Evolutionary conservation across 2,888 invertebrate genomes (phyloP).

Genomic region (Pristionchus japonicus): DNA sequence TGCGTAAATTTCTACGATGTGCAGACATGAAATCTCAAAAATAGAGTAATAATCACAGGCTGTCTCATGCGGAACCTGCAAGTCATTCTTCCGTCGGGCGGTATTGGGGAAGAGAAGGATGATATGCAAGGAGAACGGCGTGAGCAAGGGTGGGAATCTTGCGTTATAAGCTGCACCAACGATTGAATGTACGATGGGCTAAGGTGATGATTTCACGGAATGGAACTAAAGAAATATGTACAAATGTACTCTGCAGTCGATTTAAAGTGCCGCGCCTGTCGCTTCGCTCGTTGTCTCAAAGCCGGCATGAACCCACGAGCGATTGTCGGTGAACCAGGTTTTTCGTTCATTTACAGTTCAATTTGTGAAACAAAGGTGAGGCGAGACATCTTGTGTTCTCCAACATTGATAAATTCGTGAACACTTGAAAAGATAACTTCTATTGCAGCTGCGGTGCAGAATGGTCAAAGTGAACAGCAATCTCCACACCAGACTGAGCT

Average conservation of each 20-base stretch:
- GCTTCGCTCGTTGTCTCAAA: slow-evolving; percentile 75
- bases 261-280: slow-evolving; percentile 75
- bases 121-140: not conserved
- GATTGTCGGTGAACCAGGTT: not conserved
- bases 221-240: too few relatives aligned
- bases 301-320: slow-evolving; percentile 75
- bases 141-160: not conserved
- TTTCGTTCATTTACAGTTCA: too few relatives aligned
- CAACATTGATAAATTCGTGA: too few relatives aligned
- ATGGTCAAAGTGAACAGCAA: not conserved
- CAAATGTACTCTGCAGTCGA: not conserved
- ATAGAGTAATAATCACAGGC: not conserved
- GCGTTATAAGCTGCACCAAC: too few relatives aligned
- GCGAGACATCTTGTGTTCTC: too few relatives aligned
- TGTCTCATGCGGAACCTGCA: not conserved
- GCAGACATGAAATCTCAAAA: too few relatives aligned
- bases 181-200: too few relatives aligned
- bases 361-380: too few relatives aligned
- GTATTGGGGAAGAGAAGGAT: not conserved
- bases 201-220: too few relatives aligned
- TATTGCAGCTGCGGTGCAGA: too few relatives aligned
- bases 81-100: not conserved
- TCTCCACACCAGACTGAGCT: not conserved
- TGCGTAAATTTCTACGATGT: too few relatives aligned
- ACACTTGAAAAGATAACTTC: too few relatives aligned